These are phyloP conservation scores for Nomada ruficornis DNA, from an alignment of 2,888 invertebrate genomes.

Conservation along the genomic window DNA sequence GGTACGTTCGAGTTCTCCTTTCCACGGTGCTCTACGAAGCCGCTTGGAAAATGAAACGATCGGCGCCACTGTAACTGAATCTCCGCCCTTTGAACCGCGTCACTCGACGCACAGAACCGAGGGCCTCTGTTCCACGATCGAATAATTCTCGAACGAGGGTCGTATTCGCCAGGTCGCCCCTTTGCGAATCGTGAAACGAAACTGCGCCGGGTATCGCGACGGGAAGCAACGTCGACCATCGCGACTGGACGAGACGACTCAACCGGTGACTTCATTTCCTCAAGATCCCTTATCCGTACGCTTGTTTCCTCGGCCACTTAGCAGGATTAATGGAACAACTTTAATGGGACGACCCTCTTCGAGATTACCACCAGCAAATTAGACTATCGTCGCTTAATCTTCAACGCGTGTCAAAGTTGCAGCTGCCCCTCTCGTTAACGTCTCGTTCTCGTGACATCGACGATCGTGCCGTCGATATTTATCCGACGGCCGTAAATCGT, in stretches of 20 bases:
- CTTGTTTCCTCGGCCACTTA: constrained; percentile 26
- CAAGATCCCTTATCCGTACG: constrained; percentile 15
- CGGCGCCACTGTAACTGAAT: background rate
- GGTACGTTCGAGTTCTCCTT: background rate
- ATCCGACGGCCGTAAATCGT: background rate
- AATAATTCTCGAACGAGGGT: background rate
- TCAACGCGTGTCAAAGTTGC: constrained; percentile 12
- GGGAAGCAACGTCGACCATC: background rate
- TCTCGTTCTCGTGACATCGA: background rate
- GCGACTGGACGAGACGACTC: constrained; percentile 22
- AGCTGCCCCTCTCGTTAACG: constrained; percentile 1
- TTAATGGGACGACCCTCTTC: constrained; percentile 38
- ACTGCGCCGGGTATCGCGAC: background rate
- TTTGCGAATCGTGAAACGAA: background rate
- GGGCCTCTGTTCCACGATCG: background rate
- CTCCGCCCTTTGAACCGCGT: background rate
- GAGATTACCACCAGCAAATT: constrained; percentile 22
- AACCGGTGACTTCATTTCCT: constrained; percentile 42
- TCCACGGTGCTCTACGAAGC: background rate
- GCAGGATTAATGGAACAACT: constrained; percentile 56
- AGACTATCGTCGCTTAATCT: constrained; percentile 33
- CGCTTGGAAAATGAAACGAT: constrained; percentile 27
- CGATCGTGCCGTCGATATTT: background rate
- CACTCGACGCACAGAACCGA: background rate
- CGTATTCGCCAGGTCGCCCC: background rate